Conservation (phyloP, 2,888 invertebrate genomes). For the Drosophila siamana region DNA sequence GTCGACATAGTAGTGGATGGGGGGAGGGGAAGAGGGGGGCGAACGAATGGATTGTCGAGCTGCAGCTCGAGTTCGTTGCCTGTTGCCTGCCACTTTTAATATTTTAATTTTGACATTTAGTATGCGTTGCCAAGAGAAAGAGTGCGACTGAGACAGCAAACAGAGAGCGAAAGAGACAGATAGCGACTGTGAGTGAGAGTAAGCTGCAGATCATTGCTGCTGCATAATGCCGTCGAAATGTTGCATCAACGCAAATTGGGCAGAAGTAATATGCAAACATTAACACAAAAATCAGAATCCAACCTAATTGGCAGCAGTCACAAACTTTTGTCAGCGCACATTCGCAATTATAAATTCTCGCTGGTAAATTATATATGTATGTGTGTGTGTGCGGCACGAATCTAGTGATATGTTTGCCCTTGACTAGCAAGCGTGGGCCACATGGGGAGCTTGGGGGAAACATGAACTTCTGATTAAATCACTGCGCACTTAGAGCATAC, state of each 20-base stretch:
- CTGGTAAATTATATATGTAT: conserved; percentile 9
- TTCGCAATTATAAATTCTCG: conserved; percentile 43
- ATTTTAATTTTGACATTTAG: conserved; percentile 76
- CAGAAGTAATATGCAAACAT: conserved; percentile 74
- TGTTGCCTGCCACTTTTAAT: conserved; percentile 67
- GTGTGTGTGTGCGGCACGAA: conserved; percentile 1
- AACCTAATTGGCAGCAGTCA: conserved; percentile 69
- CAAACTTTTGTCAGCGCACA: conserved; percentile 38
- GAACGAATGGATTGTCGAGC: conserved; percentile 9
- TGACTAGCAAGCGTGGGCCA: conserved; percentile 8
- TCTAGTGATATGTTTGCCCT: conserved; percentile 26
- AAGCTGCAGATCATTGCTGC: conserved; percentile 12
- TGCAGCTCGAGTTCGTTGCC: conserved; percentile 22
- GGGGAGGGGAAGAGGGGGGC: background rate
- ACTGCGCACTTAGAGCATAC: conserved; percentile 7
- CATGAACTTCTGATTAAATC: conserved; percentile 25
- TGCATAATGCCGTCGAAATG: conserved; percentile 38
- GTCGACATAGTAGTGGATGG: too few relatives aligned
- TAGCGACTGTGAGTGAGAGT: background rate
- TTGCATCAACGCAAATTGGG: conserved; percentile 67
- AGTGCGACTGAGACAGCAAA: background rate
- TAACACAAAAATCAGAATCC: conserved; percentile 57
- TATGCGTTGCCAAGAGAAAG: conserved; percentile 20
- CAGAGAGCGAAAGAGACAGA: background rate
- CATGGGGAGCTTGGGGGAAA: background rate